A percentile compares a stretch with the other conserved stretches of the same genome.
These are phyloP conservation scores for Arctia plantaginis DNA, from an alignment of 2,888 invertebrate species.

Conservation along the genomic window DNA sequence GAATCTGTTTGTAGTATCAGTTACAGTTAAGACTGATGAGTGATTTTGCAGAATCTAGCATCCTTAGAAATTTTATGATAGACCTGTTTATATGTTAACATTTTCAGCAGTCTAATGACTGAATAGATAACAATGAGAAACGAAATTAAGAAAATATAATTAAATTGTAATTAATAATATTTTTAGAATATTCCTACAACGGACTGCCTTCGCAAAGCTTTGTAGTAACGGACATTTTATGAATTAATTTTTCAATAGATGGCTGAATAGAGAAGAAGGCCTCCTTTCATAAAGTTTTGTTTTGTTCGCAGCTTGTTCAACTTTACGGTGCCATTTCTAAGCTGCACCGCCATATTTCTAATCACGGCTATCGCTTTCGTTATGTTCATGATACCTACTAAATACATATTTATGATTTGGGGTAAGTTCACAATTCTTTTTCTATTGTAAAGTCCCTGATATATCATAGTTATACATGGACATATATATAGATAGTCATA, in stretches of 20 bases:
- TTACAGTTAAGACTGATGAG: neutral
- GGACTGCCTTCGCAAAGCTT: neutral
- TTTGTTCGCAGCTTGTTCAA: conserved; percentile 93
- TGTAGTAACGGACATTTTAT: neutral
- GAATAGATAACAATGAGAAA: neutral
- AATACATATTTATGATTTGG: conserved; percentile 96
- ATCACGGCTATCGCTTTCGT: conserved; percentile 90
- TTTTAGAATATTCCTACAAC: neutral
- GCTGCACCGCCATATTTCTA: conserved; percentile 93
- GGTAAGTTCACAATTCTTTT: conserved; percentile 81
- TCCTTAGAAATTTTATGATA: neutral
- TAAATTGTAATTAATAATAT: neutral
- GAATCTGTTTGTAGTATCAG: neutral
- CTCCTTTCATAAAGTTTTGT: conserved; percentile 19
- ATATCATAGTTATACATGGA: too few species aligned
- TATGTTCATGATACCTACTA: conserved; percentile 94
- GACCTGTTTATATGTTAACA: neutral
- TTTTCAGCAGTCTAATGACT: neutral
- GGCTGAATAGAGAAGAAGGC: neutral
- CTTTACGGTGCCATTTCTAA: conserved; percentile 97
- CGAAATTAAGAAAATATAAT: too few species aligned
- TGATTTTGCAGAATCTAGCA: neutral
- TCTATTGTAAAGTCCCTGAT: neutral
- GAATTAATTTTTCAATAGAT: conserved; percentile 9
- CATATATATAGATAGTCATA: neutral